Base-by-base conservation (phyloP, 37 sponge, comb jelly and placozoan species). In the Hexactinellida sp. region DNA sequence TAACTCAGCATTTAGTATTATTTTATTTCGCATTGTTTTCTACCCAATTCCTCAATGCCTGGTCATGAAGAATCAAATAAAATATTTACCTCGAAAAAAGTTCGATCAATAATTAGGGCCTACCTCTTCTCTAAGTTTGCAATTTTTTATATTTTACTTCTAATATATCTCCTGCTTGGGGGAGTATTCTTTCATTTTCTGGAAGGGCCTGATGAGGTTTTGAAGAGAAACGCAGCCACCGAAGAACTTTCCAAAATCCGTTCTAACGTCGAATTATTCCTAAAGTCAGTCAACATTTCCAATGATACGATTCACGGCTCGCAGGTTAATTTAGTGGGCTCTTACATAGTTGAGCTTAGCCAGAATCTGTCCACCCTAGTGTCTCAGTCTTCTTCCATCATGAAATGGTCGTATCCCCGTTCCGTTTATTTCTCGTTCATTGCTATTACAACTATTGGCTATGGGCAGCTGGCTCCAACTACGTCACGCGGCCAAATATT, bases 371-470 rank as follows among this genome's bases (percentile, higher is more conserved):
- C 76, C 13, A 7, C 76, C 13, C 5, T 63, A n/a, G 13, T 21
- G 1, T 63, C 76, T n/a, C 21, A 25, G 13, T 25, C 5, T 7
- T 10, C 21, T 63, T 23, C 28, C 5, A 28, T 25, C 13, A 10
- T n/a, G 21, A 63, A n/a, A 63, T 63, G 76, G 76, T 21, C 76
- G 13, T 63, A 32, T 63, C 19, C 19, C 3, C 76, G 30, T 25
- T 63, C 76, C 13, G 34, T 63, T 10, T 63, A 63, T 28, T 63
- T 63, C 76, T 63, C 76, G 3, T 63, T 63, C 30, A 63, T 63
- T n/a, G 76, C 76, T 23, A 63, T 63, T n/a, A 63, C 76, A 10
- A 63, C 76, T 63, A 63, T 63, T 28, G 76, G 76, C 5, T 63
- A 63, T n/a, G 76, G 76, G 13, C 25, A 63, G 34, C 76, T 63